Base-by-base conservation (phyloP, 1,140 invertebrate genomes). In the Ruditapes philippinarum region DNA sequence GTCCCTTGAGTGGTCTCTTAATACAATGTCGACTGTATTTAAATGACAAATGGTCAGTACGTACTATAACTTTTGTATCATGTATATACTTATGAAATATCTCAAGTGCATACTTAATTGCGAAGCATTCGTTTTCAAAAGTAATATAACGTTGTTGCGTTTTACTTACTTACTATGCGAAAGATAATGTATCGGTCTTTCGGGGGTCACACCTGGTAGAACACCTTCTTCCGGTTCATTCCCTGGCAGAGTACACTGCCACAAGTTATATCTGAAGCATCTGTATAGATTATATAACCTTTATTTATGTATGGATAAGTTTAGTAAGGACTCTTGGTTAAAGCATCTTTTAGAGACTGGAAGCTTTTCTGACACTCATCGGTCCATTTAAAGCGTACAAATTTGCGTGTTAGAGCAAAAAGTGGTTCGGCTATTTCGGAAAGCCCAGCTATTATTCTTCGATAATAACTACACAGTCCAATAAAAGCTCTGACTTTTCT, bases 381-480 rank as follows among this genome's bases (percentile, higher is more conserved):
- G 12, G 68, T 84, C 92, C 94, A 94, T 14, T 87, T 91, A 70
- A 92, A 94, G 49, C 80, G 89, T 1, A 90, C 87, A 85, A 95
- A 93, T 91, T 96, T 96, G 88, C 95, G 95, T 36, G 95, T 92
- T 7, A 97, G 54, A 7, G 70, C 62, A 2, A 91, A 87, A 0
- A 96, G 88, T 11, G 95, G 96, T 57, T 90, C 80, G n/a, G 95
- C 91, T 0, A 95, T 89, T n/a, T 91, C 68, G 0, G 95, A 93
- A 36, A 95, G 94, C 68, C 95, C 94, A 14, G 89, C 93, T 14
- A 96, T 92, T 83, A 97, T 96, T 60, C 94, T 92, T 4, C 94
- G 89, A 91, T 96, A 96, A 91, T 96, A 97, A 40, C 93, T 92
- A 1, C 95, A 92, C 81, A 96, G 94, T 4, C 96, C 96, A 12